phyloP scores from a whole-genome alignment of 1,140 invertebrate genomes.

The Solenopsis invicta region DNA sequence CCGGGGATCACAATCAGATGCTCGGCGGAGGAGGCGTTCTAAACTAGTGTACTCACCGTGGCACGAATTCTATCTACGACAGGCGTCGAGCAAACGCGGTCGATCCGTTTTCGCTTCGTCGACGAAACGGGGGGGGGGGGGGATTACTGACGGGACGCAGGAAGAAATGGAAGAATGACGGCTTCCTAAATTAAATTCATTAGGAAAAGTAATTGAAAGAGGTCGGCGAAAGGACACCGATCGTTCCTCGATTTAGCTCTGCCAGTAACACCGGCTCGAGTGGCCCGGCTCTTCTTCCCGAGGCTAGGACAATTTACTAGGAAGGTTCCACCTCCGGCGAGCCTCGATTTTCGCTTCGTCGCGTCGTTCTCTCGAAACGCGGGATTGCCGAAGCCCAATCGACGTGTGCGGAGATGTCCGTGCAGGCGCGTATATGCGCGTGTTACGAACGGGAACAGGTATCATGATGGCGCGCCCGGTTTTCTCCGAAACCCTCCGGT shows the following conservation, averaged over 20 bases:
- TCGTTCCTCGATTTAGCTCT: conserved; percentile 58
- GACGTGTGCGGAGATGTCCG: conserved; percentile 19
- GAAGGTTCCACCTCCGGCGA: background rate
- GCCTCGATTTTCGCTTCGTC: conserved; percentile 44
- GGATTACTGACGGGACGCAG: conserved; percentile 13
- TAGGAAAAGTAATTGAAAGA: conserved; percentile 63
- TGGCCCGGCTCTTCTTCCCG: conserved; percentile 35
- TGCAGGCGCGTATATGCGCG: background rate
- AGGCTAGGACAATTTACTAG: conserved; percentile 57
- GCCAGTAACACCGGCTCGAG: conserved; percentile 44
- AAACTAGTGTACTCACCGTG: conserved; percentile 17
- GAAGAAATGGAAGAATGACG: conserved; percentile 31
- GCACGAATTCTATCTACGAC: conserved; percentile 52
- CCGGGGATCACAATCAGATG: conserved; percentile 36
- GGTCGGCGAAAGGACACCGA: conserved; percentile 35
- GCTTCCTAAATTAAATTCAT: conserved; percentile 61
- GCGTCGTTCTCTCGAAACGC: conserved; percentile 39
- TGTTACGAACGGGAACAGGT: conserved; percentile 44
- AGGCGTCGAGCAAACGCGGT: conserved; percentile 10
- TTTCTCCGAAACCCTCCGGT: conserved; percentile 21
- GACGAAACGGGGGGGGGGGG: conserved; percentile 20
- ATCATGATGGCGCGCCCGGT: conserved; percentile 33
- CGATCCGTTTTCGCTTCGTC: conserved; percentile 53
- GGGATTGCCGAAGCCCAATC: conserved; percentile 29
- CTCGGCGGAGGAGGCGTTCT: conserved; percentile 1